Conservation (phyloP, 2,888 invertebrate genomes). For the Acanthococcus lagerstroemiae region DNA sequence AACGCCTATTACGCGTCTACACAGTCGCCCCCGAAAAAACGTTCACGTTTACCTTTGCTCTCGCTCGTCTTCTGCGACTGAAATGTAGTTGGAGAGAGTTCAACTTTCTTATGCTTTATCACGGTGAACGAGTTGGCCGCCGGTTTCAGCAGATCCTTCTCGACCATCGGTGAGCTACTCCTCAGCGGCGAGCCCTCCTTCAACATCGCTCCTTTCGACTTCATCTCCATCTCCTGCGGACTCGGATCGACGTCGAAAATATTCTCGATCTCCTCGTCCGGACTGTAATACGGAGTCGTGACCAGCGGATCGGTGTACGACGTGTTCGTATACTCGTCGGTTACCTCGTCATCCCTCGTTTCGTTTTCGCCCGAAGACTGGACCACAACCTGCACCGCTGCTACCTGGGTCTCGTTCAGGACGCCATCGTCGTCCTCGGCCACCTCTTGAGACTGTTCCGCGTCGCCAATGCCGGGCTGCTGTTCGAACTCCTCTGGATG, state of each 20-base stretch:
- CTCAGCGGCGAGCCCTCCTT: not conserved
- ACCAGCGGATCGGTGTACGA: constrained; percentile 16
- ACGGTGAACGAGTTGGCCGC: constrained; percentile 45
- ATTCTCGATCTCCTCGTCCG: constrained; percentile 17
- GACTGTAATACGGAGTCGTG: constrained; percentile 24
- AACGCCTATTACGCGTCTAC: no score
- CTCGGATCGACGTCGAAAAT: constrained; percentile 15
- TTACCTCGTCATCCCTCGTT: not conserved
- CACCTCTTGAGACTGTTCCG: not conserved
- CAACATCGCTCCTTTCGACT: not conserved
- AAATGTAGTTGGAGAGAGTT: constrained; percentile 47
- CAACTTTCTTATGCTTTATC: constrained; percentile 53
- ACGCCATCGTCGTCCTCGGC: not conserved
- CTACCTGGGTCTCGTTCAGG: not conserved
- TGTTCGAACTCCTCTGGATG: not conserved
- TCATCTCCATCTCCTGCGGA: constrained; percentile 8
- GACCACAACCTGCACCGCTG: not conserved
- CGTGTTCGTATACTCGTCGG: constrained; percentile 3
- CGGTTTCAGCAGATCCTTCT: constrained; percentile 5
- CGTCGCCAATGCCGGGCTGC: not conserved
- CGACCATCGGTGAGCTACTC: not conserved
- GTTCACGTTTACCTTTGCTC: no score
- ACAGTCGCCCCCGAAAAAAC: no score
- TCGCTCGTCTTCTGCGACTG: constrained; percentile 12
- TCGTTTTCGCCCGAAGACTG: not conserved